Conservation (phyloP, 1,140 invertebrate genomes). For the Triops cancriformis region DNA sequence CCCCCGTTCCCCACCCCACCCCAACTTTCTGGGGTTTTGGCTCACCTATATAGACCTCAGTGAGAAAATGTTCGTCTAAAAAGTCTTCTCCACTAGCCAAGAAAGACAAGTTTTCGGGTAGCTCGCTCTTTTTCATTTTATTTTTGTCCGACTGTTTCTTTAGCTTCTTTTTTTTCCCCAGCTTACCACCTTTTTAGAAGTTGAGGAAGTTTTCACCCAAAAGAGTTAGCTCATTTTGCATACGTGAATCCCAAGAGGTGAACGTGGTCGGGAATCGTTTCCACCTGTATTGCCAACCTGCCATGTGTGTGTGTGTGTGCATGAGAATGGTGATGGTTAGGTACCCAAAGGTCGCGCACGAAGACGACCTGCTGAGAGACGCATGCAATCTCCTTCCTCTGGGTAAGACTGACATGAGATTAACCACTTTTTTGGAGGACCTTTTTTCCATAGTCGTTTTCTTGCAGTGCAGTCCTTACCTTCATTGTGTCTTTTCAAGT, state of each 20-base stretch:
- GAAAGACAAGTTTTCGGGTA: neutral
- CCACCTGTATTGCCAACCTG: too few species aligned
- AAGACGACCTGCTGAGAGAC: neutral
- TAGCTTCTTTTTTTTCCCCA: too few species aligned
- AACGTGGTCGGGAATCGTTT: neutral
- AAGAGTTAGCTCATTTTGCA: too few species aligned
- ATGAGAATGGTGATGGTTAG: neutral
- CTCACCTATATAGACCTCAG: neutral
- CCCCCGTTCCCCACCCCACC: neutral
- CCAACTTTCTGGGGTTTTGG: neutral
- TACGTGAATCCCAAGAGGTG: neutral
- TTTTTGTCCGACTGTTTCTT: too few species aligned
- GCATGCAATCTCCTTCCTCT: neutral
- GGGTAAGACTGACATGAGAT: neutral
- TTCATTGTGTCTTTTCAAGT: neutral
- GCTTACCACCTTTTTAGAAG: too few species aligned
- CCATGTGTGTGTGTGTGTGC: neutral
- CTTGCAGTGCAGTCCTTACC: neutral
- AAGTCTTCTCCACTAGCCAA: neutral
- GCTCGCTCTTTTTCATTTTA: neutral
- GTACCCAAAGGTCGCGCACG: neutral
- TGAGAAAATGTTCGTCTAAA: neutral
- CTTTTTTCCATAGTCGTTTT: neutral
- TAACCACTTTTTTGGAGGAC: neutral
- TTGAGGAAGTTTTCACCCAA: neutral